phyloP scores from a whole-genome alignment of 2,797 vertebrate species.

The Melanotaenia pygmaea region DNA sequence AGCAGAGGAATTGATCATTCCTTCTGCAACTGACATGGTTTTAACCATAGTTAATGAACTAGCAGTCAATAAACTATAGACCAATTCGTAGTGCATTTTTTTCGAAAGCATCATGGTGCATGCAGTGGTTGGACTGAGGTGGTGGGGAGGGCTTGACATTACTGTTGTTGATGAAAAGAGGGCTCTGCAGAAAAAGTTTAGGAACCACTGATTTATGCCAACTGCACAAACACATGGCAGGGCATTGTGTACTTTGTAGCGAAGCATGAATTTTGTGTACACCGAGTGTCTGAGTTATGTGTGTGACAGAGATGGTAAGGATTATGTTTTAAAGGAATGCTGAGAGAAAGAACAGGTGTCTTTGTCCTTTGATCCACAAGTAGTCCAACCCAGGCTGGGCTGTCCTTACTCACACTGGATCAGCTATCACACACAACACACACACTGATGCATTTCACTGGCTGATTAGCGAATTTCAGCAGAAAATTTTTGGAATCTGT shows the following conservation, averaged over 20 bases:
- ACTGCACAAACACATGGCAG: slow-evolving; percentile 9
- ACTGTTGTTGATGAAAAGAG: no score
- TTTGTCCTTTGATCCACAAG: slow-evolving; percentile 70
- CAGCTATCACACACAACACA: slow-evolving; percentile 48
- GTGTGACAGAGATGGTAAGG: slow-evolving; percentile 44
- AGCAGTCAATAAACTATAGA: no score
- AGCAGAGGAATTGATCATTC: no score
- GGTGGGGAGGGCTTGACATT: no score
- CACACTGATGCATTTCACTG: slow-evolving; percentile 44
- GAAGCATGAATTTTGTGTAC: neutral
- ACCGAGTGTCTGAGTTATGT: neutral
- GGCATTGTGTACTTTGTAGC: slow-evolving; percentile 5
- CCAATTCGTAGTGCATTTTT: no score
- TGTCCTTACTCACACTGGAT: slow-evolving; percentile 65
- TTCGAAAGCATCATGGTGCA: no score
- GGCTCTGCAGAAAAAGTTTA: no score
- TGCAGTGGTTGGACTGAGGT: no score
- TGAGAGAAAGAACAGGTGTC: slow-evolving; percentile 77
- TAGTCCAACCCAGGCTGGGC: slow-evolving; percentile 56
- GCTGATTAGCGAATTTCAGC: slow-evolving; percentile 40
- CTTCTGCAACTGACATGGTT: no score
- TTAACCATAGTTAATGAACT: no score
- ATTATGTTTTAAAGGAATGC: slow-evolving; percentile 76
- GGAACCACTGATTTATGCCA: neutral
- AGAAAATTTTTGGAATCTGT: slow-evolving; percentile 46